Conservation (phyloP, 2,888 invertebrate species). For the Calephelis perditalis region DNA sequence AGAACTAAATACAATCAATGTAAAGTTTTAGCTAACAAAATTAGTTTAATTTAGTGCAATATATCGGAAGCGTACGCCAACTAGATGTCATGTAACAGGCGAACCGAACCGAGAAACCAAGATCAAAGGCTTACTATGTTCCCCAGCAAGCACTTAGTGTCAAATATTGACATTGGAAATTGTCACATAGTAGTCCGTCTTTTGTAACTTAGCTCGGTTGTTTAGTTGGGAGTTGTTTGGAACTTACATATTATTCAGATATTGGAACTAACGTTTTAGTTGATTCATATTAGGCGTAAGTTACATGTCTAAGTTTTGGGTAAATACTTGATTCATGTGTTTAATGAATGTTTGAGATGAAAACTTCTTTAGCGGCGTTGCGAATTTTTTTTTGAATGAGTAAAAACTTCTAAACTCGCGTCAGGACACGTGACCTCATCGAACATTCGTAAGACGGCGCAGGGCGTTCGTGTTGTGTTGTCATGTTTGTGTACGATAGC, state of each 20-base stretch:
- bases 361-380: too few relatives aligned
- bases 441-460: too few relatives aligned
- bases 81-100: slow-evolving; percentile 4
- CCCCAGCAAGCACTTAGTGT: slow-evolving; percentile 17
- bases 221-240: slow-evolving; percentile 9
- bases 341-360: too few relatives aligned
- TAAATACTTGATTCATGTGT: too few relatives aligned
- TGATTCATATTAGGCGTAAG: background rate
- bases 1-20: too few relatives aligned
- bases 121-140: slow-evolving; percentile 17
- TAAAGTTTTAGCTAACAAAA: background rate
- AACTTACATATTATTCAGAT: slow-evolving; percentile 2
- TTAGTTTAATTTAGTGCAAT: background rate
- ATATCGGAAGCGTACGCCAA: background rate
- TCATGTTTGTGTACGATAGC: too few relatives aligned
- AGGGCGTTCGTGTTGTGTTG: too few relatives aligned
- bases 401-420: too few relatives aligned
- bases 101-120: slow-evolving; percentile 8
- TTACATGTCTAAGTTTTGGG: too few relatives aligned
- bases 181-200: slow-evolving; percentile 11
- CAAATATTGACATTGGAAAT: slow-evolving; percentile 20
- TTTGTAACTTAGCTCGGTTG: slow-evolving; percentile 11
- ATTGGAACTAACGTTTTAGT: slow-evolving; percentile 10
- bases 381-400: too few relatives aligned
- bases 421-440: too few relatives aligned